Evolutionary conservation across 2,113 vertebrate species (phyloP).

Genomic region (Hyperopisus bebe): DNA sequence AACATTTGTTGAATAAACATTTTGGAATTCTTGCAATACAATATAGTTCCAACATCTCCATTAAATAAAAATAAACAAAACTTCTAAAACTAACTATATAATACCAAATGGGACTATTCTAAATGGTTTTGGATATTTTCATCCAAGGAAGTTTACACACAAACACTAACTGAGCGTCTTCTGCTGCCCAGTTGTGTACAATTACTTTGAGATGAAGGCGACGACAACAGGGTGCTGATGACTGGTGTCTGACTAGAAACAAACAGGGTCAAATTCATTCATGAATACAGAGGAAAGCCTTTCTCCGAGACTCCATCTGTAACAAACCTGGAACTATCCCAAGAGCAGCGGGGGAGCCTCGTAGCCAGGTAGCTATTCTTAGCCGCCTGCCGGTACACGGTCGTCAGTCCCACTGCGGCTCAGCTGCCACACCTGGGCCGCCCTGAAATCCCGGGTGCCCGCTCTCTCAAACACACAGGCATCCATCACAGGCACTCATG

Average conservation of each 20-base stretch:
- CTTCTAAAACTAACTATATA: not conserved
- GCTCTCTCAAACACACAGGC: not conserved
- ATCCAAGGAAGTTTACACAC: not conserved
- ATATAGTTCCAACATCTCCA: not conserved
- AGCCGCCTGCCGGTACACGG: not conserved
- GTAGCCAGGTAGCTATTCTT: not conserved
- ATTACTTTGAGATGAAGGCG: not conserved
- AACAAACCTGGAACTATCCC: not conserved
- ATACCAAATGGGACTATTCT: not conserved
- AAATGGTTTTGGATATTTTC: not conserved
- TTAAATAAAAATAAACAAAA: not conserved
- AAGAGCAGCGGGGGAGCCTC: not conserved
- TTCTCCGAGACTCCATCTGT: not conserved
- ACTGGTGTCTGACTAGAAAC: not conserved
- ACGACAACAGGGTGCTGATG: not conserved
- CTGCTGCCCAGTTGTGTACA: not conserved
- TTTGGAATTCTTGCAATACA: not conserved
- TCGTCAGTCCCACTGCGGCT: not conserved
- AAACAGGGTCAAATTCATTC: not conserved
- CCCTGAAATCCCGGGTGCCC: not conserved
- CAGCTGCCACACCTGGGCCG: not conserved
- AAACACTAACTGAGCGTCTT: not conserved
- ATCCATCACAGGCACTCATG: not conserved
- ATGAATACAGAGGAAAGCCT: not conserved
- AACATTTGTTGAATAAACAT: not conserved